phyloP scores from a whole-genome alignment of 2,888 invertebrate species.

The Rhagium mordax region DNA sequence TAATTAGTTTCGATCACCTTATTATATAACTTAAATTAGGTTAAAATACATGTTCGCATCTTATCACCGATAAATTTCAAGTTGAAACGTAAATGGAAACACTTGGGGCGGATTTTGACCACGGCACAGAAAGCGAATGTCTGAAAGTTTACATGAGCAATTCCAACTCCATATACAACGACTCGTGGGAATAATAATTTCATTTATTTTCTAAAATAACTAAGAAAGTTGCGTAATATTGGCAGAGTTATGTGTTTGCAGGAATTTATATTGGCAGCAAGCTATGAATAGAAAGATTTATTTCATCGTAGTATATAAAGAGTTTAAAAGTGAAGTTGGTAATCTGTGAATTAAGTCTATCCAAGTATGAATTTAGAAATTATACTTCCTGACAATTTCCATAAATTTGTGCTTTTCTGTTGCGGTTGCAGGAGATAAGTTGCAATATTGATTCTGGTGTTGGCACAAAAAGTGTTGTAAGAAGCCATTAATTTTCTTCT shows the following conservation, averaged over 20 bases:
- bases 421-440: no score
- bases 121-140: slow-evolving; percentile 21
- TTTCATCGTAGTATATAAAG: no score
- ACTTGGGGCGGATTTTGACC: slow-evolving; percentile 38
- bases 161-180: slow-evolving; percentile 14
- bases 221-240: not conserved
- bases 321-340: no score
- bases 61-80: slow-evolving; percentile 34
- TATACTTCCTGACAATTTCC: no score
- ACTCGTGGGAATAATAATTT: slow-evolving; percentile 18
- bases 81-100: slow-evolving; percentile 35
- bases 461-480: no score
- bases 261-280: not conserved
- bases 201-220: slow-evolving; percentile 9
- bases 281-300: no score
- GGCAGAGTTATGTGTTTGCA: not conserved
- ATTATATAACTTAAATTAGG: slow-evolving; percentile 46
- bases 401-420: no score
- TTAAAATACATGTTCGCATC: slow-evolving; percentile 42
- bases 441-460: no score
- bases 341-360: no score
- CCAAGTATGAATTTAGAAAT: no score
- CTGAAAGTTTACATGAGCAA: slow-evolving; percentile 11
- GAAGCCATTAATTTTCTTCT: no score
- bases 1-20: slow-evolving; percentile 45